Conservation (phyloP, 2,797 vertebrate species). For the Hyperoplus lanceolatus region DNA sequence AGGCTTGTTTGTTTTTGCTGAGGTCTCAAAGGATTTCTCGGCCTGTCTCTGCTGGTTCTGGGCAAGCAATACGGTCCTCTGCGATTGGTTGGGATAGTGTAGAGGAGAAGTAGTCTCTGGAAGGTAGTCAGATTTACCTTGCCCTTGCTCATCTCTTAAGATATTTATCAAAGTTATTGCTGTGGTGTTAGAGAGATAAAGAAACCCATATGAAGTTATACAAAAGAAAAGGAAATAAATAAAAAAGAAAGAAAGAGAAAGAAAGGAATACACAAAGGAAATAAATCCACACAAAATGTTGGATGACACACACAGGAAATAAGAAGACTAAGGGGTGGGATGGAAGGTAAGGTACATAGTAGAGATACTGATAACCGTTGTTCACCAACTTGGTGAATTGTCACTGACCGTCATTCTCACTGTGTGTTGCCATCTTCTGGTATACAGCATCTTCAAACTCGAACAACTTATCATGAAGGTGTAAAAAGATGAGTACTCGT, state of each 20-base stretch:
- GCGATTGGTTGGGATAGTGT: slow-evolving; percentile 31
- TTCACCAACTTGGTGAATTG: slow-evolving; percentile 1
- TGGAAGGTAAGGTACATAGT: background rate
- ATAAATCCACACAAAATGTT: background rate
- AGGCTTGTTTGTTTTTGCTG: slow-evolving; percentile 2
- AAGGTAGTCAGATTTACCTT: background rate
- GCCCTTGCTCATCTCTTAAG: slow-evolving; percentile 35
- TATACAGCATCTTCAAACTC: slow-evolving; percentile 68
- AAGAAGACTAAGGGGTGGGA: background rate
- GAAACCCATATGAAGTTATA: background rate
- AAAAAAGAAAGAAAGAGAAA: background rate
- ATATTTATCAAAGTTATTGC: slow-evolving; percentile 52
- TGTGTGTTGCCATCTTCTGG: slow-evolving; percentile 61
- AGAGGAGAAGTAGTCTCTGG: slow-evolving; percentile 6
- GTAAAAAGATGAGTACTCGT: slow-evolving; percentile 26
- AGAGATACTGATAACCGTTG: background rate
- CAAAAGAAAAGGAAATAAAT: background rate
- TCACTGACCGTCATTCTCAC: slow-evolving; percentile 70
- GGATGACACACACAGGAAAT: background rate
- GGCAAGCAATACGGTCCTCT: slow-evolving; percentile 48
- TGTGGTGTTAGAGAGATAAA: slow-evolving; percentile 47
- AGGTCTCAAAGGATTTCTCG: slow-evolving; percentile 1
- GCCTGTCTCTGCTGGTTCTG: background rate
- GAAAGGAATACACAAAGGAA: background rate
- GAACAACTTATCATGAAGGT: slow-evolving; percentile 65